Evolutionary conservation across 2,797 vertebrate genomes (phyloP).

Genomic region (Zenarchopterus dispar): DNA sequence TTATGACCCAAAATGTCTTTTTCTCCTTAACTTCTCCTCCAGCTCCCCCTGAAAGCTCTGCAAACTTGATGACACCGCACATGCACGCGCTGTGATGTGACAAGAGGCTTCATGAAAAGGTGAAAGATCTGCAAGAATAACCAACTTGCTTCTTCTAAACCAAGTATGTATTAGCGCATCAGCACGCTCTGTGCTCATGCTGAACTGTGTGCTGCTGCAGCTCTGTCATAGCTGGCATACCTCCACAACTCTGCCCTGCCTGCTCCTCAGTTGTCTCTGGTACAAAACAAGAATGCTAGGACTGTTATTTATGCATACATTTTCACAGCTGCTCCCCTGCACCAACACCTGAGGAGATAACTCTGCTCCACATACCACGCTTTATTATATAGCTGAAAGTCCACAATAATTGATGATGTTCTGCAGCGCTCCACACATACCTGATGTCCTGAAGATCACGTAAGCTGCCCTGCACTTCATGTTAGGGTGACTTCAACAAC

Average conservation of each 20-base stretch:
- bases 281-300: constrained; percentile 40
- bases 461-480: constrained; percentile 2
- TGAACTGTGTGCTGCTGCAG: constrained; percentile 4
- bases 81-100: too few species aligned
- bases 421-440: constrained; percentile 14
- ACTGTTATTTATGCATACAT: constrained; percentile 21
- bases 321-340: constrained; percentile 18
- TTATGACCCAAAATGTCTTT: too few species aligned
- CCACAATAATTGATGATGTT: neutral
- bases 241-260: constrained; percentile 54
- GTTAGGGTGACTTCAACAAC: constrained; percentile 1
- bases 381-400: neutral
- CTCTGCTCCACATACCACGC: constrained; percentile 6
- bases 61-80: too few species aligned
- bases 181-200: neutral
- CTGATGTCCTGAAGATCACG: neutral
- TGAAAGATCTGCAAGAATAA: neutral
- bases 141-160: neutral
- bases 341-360: constrained; percentile 25
- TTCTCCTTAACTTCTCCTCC: too few species aligned
- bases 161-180: neutral
- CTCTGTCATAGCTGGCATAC: constrained; percentile 70
- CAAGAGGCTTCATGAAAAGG: too few species aligned
- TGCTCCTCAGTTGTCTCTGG: constrained; percentile 44
- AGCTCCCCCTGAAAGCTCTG: too few species aligned